These are phyloP conservation scores for Hylyphantes graminicola DNA, from an alignment of 1,140 invertebrate genomes.

Conservation along the genomic window DNA sequence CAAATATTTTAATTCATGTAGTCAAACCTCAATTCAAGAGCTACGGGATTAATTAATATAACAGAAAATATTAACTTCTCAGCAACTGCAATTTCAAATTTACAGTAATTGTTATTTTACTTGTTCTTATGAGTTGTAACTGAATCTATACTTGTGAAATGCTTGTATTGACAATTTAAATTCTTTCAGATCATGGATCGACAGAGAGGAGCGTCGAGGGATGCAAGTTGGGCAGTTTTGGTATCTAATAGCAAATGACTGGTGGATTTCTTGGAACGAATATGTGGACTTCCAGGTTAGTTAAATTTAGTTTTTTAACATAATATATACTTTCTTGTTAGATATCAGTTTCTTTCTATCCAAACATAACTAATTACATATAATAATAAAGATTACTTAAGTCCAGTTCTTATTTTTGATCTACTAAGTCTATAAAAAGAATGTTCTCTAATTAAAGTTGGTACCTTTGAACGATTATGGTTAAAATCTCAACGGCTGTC, in stretches of 20 bases:
- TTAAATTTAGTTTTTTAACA: neutral
- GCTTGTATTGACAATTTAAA: neutral
- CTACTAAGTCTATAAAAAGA: too few species aligned
- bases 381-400: too few species aligned
- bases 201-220: slow-evolving; percentile 79
- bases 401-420: too few species aligned
- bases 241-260: slow-evolving; percentile 84
- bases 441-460: too few species aligned
- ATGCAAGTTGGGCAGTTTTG: slow-evolving; percentile 84
- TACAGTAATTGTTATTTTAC: too few species aligned
- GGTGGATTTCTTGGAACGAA: slow-evolving; percentile 84
- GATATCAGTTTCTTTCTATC: neutral
- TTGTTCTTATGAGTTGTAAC: too few species aligned
- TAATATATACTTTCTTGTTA: neutral
- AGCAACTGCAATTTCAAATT: too few species aligned
- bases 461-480: too few species aligned
- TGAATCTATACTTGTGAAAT: neutral
- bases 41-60: too few species aligned
- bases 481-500: too few species aligned
- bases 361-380: neutral
- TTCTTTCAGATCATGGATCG: slow-evolving; percentile 76
- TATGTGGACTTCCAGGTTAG: slow-evolving; percentile 73
- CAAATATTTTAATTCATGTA: neutral
- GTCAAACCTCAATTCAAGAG: neutral
- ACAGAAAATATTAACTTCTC: too few species aligned